Conservation (phyloP, 2,113 vertebrate species). For the Conger conger region DNA sequence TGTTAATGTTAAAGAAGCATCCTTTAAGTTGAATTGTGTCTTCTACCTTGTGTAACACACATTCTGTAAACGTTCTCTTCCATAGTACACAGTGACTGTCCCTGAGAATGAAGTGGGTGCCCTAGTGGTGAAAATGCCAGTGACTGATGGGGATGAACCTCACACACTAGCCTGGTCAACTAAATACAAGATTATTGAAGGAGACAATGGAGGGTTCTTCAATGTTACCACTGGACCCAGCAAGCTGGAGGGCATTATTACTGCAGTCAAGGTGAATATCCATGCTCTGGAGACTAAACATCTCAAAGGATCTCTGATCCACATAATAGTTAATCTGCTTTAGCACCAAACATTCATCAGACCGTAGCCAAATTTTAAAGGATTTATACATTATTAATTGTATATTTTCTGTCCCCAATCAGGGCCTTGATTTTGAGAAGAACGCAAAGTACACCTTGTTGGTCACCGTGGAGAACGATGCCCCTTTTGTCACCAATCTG, state of each 20-base stretch:
- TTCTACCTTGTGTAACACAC: not conserved
- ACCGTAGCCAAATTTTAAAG: not conserved
- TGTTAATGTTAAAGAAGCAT: not conserved
- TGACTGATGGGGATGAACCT: slow-evolving; percentile 59
- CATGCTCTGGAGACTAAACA: not conserved
- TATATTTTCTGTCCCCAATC: not conserved
- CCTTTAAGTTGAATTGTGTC: not conserved
- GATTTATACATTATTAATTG: not conserved
- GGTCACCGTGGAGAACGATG: slow-evolving; percentile 65
- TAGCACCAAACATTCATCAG: not conserved
- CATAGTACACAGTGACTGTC: slow-evolving; percentile 60
- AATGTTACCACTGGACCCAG: slow-evolving; percentile 57
- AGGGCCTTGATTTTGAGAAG: slow-evolving; percentile 81
- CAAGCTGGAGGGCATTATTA: slow-evolving; percentile 67
- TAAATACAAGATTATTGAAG: slow-evolving; percentile 57
- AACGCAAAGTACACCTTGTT: slow-evolving; percentile 55
- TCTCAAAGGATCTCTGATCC: not conserved
- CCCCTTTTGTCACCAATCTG: slow-evolving; percentile 45
- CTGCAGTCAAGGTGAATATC: slow-evolving; percentile 63
- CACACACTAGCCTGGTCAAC: slow-evolving; percentile 62
- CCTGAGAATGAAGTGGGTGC: slow-evolving; percentile 50
- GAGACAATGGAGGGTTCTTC: slow-evolving; percentile 54
- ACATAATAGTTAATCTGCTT: not conserved
- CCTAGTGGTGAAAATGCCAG: slow-evolving; percentile 53
- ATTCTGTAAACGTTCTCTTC: not conserved